These are phyloP conservation scores for Sebastolobus alascanus DNA, from an alignment of 2,797 vertebrate genomes.

Conservation along the genomic window DNA sequence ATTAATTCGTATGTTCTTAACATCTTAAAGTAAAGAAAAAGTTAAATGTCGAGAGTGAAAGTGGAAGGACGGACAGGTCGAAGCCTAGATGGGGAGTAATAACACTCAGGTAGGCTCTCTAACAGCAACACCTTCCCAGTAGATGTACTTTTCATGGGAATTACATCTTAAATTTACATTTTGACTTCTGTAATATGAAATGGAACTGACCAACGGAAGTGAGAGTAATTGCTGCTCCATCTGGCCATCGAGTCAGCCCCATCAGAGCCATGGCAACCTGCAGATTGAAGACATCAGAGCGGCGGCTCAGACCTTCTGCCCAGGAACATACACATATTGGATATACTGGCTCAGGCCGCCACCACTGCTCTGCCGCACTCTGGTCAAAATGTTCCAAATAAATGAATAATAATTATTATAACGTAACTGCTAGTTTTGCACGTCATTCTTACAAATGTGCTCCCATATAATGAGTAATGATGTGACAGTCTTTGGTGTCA, in stretches of 20 bases:
- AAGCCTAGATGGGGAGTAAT: not conserved
- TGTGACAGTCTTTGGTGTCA: slow-evolving; percentile 1
- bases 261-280: slow-evolving; percentile 9
- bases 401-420: not conserved
- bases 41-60: not conserved
- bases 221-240: slow-evolving; percentile 50
- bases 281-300: slow-evolving; percentile 36
- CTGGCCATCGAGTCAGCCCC: slow-evolving; percentile 17
- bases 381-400: not conserved
- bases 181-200: slow-evolving; percentile 43
- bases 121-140: not conserved
- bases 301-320: slow-evolving; percentile 8
- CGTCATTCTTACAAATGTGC: not conserved
- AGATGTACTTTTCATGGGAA: slow-evolving; percentile 35
- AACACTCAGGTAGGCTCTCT: slow-evolving; percentile 5
- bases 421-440: not conserved
- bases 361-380: not conserved
- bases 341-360: not conserved
- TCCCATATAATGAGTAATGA: not conserved
- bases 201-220: slow-evolving; percentile 40
- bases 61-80: not conserved
- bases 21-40: not conserved
- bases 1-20: not conserved
- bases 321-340: slow-evolving; percentile 13
- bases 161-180: slow-evolving; percentile 49